phyloP scores from a whole-genome alignment of 1,140 invertebrate genomes.

The Plutomurus gul region DNA sequence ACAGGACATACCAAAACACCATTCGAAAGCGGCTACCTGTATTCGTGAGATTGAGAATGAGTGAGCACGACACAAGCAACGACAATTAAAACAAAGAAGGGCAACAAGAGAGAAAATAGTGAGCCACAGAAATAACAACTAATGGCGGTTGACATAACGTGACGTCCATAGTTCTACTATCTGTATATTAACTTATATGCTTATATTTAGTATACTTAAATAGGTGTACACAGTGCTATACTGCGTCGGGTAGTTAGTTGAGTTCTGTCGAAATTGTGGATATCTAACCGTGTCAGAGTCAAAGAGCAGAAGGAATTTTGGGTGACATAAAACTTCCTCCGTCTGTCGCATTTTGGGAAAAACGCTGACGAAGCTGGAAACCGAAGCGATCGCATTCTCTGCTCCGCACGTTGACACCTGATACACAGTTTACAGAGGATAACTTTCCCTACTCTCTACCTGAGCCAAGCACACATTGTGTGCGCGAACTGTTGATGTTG shows the following conservation, averaged over 20 bases:
- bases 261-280: too few species aligned
- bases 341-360: constrained; percentile 10
- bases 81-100: not conserved
- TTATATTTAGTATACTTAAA: too few species aligned
- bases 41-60: not conserved
- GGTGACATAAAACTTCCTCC: constrained; percentile 17
- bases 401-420: constrained; percentile 10
- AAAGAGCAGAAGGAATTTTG: constrained; percentile 12
- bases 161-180: too few species aligned
- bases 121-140: not conserved
- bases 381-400: not conserved
- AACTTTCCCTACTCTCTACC: not conserved
- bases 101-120: not conserved
- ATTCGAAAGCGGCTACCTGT: not conserved
- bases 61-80: not conserved
- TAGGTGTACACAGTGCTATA: too few species aligned
- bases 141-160: not conserved
- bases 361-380: too few species aligned
- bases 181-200: too few species aligned
- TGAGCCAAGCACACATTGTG: too few species aligned
- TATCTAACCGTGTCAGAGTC: constrained; percentile 3
- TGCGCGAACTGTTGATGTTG: too few species aligned
- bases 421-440: not conserved
- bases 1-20: too few species aligned
- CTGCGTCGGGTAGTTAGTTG: too few species aligned